These are phyloP conservation scores for Cetonia aurata DNA, from an alignment of 2,888 invertebrate species.

Conservation along the genomic window DNA sequence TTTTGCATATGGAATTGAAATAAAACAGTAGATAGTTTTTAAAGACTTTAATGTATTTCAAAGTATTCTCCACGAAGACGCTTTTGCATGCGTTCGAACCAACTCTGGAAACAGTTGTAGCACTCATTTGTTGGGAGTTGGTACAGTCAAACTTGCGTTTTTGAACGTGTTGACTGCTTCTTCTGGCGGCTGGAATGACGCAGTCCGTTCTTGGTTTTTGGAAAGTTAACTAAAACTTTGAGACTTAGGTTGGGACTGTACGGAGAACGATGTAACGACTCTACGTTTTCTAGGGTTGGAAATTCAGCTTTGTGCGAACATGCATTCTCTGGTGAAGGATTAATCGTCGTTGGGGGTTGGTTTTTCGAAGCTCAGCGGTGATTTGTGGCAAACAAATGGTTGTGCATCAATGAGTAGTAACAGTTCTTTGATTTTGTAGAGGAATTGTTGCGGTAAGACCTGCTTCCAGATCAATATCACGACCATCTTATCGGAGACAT, in stretches of 20 bases:
- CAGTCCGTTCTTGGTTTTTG: neutral
- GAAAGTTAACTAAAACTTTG: conserved; percentile 5
- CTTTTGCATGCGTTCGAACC: neutral
- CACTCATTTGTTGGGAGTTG: conserved; percentile 2
- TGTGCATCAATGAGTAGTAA: conserved; percentile 44
- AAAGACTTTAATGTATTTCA: neutral
- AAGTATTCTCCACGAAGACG: neutral
- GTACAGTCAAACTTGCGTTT: conserved; percentile 18
- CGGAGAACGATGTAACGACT: neutral
- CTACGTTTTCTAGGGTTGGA: conserved; percentile 1
- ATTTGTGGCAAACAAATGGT: conserved; percentile 47
- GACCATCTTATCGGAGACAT: conserved; percentile 11
- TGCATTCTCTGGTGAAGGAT: too few species aligned
- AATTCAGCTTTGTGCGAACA: too few species aligned
- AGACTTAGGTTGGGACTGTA: conserved; percentile 14
- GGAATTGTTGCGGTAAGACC: conserved; percentile 49
- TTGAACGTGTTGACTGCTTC: conserved; percentile 5
- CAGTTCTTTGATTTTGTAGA: conserved; percentile 36
- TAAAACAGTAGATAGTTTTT: conserved; percentile 1
- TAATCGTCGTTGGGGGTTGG: conserved; percentile 21
- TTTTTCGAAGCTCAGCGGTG: conserved; percentile 31
- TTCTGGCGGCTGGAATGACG: neutral
- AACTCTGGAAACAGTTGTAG: neutral
- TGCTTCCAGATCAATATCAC: conserved; percentile 46
- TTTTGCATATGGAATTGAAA: too few species aligned